These are phyloP conservation scores for Corythornis vintsioides DNA, from an alignment of 2,113 vertebrate genomes.

Conservation along the genomic window DNA sequence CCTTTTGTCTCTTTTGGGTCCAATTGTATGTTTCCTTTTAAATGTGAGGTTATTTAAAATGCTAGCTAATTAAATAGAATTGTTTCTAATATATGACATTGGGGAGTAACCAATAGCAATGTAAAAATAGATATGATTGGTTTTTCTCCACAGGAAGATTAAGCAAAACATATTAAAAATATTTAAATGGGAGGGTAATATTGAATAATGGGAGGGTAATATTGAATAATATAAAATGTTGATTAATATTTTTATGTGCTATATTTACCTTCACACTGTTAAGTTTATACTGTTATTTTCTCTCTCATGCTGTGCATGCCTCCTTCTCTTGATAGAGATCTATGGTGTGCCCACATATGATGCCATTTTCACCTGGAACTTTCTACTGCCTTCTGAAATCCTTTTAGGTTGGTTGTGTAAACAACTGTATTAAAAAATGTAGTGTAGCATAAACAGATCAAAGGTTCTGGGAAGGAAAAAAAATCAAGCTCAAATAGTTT, in stretches of 20 bases:
- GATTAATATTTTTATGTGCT: neutral
- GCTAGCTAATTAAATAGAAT: neutral
- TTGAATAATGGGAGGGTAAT: neutral
- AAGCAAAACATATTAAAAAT: neutral
- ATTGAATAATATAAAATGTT: neutral
- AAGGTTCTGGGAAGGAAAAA: neutral
- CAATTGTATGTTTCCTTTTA: neutral
- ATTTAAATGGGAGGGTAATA: neutral
- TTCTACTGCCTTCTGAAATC: neutral
- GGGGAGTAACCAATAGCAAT: neutral
- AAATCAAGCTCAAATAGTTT: neutral
- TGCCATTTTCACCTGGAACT: neutral
- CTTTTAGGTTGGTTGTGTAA: neutral
- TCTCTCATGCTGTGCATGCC: neutral
- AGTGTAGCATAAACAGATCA: neutral
- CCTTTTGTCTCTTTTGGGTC: neutral
- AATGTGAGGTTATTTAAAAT: neutral
- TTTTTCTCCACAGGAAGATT: neutral
- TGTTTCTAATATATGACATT: neutral
- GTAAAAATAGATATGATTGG: neutral
- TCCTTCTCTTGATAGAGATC: neutral
- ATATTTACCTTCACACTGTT: neutral
- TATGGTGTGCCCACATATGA: neutral
- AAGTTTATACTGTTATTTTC: neutral
- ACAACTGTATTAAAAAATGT: neutral